phyloP scores from a whole-genome alignment of 2,888 invertebrate species.

The Rugalucina vietnamica region DNA sequence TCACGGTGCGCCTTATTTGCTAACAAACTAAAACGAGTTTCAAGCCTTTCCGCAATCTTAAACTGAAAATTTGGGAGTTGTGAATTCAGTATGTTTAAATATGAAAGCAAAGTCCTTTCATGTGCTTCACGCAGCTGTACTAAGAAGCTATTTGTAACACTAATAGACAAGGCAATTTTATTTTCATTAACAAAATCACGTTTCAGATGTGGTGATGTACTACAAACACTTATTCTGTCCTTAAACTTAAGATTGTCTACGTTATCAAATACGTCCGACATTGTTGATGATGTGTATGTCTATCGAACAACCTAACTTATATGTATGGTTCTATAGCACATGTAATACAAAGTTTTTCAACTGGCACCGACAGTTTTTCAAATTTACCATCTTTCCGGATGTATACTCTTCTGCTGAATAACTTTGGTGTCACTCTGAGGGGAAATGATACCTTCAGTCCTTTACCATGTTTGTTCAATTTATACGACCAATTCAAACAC shows the following conservation, averaged over 20 bases:
- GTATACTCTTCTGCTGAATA: neutral
- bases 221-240: neutral
- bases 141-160: neutral
- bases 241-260: neutral
- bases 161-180: neutral
- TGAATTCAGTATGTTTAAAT: neutral
- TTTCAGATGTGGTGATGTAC: neutral
- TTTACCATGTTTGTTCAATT: neutral
- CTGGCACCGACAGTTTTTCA: neutral
- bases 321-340: neutral
- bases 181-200: neutral
- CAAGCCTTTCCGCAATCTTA: neutral
- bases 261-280: neutral
- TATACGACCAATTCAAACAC: neutral
- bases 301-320: neutral
- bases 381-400: neutral
- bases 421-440: neutral
- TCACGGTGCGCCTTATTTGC: neutral
- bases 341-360: neutral
- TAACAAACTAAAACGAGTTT: neutral
- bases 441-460: neutral
- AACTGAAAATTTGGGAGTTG: neutral
- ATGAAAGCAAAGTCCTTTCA: neutral
- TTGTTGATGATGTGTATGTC: neutral
- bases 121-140: neutral